These are phyloP conservation scores for Cyrtodaria siliqua DNA, from an alignment of 2,888 invertebrate genomes.

Conservation along the genomic window DNA sequence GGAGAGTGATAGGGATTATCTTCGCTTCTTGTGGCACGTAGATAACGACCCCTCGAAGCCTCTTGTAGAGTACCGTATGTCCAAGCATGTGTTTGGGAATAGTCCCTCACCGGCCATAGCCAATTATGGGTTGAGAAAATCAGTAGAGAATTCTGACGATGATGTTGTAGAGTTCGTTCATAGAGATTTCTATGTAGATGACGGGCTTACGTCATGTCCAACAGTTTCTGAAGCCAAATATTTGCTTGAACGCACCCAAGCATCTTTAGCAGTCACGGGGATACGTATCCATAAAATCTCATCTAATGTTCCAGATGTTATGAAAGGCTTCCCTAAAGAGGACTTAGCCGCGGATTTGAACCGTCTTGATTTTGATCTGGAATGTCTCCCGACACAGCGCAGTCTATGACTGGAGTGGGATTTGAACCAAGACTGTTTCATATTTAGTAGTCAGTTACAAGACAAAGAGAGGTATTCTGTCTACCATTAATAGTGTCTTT, in stretches of 20 bases:
- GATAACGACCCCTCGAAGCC: constrained; percentile 39
- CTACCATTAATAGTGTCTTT: constrained; percentile 51
- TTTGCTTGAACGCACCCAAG: constrained; percentile 31
- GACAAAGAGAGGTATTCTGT: constrained; percentile 49
- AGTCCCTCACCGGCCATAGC: constrained; percentile 42
- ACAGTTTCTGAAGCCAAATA: constrained; percentile 22
- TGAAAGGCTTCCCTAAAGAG: constrained; percentile 47
- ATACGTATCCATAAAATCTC: constrained; percentile 60
- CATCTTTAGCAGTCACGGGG: constrained; percentile 11
- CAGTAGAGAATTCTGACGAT: constrained; percentile 8
- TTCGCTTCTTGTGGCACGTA: constrained; percentile 57
- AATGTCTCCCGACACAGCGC: constrained; percentile 38
- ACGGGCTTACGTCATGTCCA: constrained; percentile 38
- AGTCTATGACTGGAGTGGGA: constrained; percentile 48
- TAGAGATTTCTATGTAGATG: constrained; percentile 57
- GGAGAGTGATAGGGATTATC: constrained; percentile 27
- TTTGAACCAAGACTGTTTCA: constrained; percentile 48
- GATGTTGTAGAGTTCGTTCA: constrained; percentile 37
- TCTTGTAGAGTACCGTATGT: constrained; percentile 49
- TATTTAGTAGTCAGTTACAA: constrained; percentile 18
- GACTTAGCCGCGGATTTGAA: constrained; percentile 48
- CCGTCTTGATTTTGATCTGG: constrained; percentile 22
- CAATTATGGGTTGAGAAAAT: constrained; percentile 18
- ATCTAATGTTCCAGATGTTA: constrained; percentile 48
- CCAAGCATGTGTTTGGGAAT: constrained; percentile 29